Evolutionary conservation across 2,113 vertebrate genomes (phyloP).

Genomic region (Oryzias woworae): DNA sequence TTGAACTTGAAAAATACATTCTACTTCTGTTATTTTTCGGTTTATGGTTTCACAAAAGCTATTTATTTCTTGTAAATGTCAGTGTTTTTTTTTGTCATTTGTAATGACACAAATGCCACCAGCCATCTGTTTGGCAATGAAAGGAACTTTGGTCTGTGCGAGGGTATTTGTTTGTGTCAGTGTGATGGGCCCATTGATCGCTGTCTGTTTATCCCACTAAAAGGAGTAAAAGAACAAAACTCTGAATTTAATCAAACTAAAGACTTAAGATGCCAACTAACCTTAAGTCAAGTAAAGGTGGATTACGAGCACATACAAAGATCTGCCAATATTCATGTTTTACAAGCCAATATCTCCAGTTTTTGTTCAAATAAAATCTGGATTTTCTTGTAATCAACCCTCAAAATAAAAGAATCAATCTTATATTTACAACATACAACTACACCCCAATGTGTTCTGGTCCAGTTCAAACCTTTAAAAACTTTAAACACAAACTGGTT

Average conservation of each 20-base stretch:
- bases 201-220: not conserved
- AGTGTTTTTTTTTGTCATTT: conserved; percentile 23
- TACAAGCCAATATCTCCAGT: too few relatives aligned
- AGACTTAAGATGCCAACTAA: not conserved
- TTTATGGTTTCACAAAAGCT: conserved; percentile 13
- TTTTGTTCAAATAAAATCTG: too few relatives aligned
- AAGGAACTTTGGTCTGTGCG: not conserved
- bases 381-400: too few relatives aligned
- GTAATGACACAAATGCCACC: conserved; percentile 41
- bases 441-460: too few relatives aligned
- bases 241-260: not conserved
- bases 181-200: not conserved
- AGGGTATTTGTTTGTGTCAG: conserved; percentile 1
- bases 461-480: too few relatives aligned
- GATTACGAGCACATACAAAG: too few relatives aligned
- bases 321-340: too few relatives aligned
- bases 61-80: conserved; percentile 41
- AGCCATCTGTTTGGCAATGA: not conserved
- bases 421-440: too few relatives aligned
- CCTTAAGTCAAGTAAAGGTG: too few relatives aligned
- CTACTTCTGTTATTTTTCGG: not conserved
- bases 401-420: too few relatives aligned
- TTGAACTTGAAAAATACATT: conserved; percentile 1
- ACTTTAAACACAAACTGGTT: too few relatives aligned
- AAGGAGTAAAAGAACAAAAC: not conserved